phyloP scores from a whole-genome alignment of 1,140 invertebrate genomes.

The Andricus grossulariae region DNA sequence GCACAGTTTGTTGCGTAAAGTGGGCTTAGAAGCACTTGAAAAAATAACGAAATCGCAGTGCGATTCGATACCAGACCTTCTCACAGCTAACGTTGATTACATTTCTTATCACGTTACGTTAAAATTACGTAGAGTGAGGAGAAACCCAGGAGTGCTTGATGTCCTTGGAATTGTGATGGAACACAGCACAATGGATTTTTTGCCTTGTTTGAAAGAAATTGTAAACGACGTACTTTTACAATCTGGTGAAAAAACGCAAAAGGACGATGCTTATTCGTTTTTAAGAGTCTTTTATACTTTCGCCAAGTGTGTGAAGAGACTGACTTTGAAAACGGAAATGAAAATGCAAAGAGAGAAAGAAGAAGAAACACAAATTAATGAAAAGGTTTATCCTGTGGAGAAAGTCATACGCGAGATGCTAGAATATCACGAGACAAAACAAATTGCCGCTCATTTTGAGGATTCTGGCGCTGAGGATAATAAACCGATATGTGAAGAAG shows the following conservation, averaged over 20 bases:
- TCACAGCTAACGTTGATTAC: conserved; percentile 81
- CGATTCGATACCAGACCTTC: conserved; percentile 74
- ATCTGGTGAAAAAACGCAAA: conserved; percentile 77
- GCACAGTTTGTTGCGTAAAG: conserved; percentile 75
- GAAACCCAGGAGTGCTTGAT: conserved; percentile 76
- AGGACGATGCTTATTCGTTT: conserved; percentile 77
- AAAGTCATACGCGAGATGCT: conserved; percentile 40
- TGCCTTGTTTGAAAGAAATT: conserved; percentile 79
- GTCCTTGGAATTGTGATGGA: conserved; percentile 81
- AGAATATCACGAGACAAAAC: conserved; percentile 49
- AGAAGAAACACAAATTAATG: neutral
- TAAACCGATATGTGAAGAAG: conserved; percentile 34
- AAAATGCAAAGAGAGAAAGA: neutral
- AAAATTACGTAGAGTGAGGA: conserved; percentile 77
- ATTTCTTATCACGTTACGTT: conserved; percentile 80
- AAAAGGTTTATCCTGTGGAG: conserved; percentile 1
- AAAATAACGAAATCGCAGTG: conserved; percentile 76
- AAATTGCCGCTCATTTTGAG: conserved; percentile 40
- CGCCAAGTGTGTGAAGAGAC: conserved; percentile 76
- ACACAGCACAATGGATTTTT: conserved; percentile 78
- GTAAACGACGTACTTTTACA: conserved; percentile 80
- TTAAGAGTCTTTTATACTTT: conserved; percentile 82
- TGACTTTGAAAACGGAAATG: conserved; percentile 59
- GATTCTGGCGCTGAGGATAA: conserved; percentile 35
- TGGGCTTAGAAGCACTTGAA: conserved; percentile 77